These are phyloP conservation scores for Thymallus thymallus DNA, from an alignment of 2,113 vertebrate species.

Conservation along the genomic window DNA sequence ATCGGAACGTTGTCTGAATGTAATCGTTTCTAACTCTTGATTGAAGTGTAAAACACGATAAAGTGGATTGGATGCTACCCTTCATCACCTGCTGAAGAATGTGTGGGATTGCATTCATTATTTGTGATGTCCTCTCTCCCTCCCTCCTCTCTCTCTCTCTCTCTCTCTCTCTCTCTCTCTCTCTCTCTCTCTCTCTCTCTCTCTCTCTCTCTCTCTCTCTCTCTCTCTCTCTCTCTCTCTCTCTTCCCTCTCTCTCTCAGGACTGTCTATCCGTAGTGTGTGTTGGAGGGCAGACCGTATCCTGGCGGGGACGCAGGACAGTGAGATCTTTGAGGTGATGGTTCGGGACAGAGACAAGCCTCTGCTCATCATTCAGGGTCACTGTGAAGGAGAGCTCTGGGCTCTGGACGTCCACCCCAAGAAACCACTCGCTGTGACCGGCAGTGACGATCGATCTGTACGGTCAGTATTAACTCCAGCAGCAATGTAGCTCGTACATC, in stretches of 20 bases:
- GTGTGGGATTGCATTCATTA: background rate
- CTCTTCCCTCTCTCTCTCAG: constrained; percentile 54
- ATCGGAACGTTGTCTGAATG: too few species aligned
- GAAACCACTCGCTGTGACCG: constrained; percentile 86
- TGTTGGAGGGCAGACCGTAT: constrained; percentile 88
- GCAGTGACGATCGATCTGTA: constrained; percentile 86
- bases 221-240: too few species aligned
- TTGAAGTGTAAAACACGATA: too few species aligned
- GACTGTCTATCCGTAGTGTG: constrained; percentile 87
- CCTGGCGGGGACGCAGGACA: constrained; percentile 87
- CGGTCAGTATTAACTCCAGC: constrained; percentile 62
- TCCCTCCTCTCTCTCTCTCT: background rate
- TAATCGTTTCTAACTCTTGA: too few species aligned
- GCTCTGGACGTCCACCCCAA: constrained; percentile 85
- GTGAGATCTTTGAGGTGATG: constrained; percentile 91
- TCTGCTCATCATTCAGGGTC: constrained; percentile 86
- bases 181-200: too few species aligned
- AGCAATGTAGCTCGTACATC: too few species aligned
- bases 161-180: too few species aligned
- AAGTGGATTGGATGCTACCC: background rate
- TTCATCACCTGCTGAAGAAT: background rate
- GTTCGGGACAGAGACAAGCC: constrained; percentile 87
- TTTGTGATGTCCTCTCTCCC: background rate
- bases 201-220: too few species aligned
- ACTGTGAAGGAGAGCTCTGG: constrained; percentile 90